Evolutionary conservation across 2,888 invertebrate species (phyloP).

Genomic region (Anorthoa munda): DNA sequence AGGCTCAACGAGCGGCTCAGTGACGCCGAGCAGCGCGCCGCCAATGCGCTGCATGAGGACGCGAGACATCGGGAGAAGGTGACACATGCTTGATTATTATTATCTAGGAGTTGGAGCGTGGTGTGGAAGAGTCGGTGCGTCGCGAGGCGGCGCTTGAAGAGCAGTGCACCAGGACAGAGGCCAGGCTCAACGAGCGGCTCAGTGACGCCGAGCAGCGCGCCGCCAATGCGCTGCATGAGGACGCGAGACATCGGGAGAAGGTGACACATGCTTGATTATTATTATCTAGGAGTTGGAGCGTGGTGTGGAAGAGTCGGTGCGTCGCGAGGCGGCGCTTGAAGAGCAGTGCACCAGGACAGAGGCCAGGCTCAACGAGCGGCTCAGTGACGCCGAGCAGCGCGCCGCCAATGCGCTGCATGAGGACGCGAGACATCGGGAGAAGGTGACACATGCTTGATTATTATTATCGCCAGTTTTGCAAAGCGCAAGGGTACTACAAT

Average conservation of each 20-base stretch:
- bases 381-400: constrained; percentile 81
- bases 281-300: constrained; percentile 81
- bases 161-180: constrained; percentile 83
- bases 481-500: too few relatives aligned
- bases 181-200: constrained; percentile 80
- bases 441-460: constrained; percentile 70
- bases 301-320: constrained; percentile 74
- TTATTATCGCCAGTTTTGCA: too few relatives aligned
- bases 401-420: constrained; percentile 79
- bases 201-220: constrained; percentile 82
- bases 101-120: constrained; percentile 80
- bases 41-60: constrained; percentile 79
- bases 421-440: constrained; percentile 81
- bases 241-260: constrained; percentile 83
- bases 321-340: constrained; percentile 82
- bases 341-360: constrained; percentile 85
- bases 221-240: constrained; percentile 78
- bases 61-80: constrained; percentile 84
- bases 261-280: constrained; percentile 67
- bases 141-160: constrained; percentile 84
- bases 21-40: constrained; percentile 81
- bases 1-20: constrained; percentile 80
- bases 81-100: background rate
- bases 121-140: constrained; percentile 75
- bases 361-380: constrained; percentile 79